Base-by-base conservation (phyloP, 2,888 invertebrate species). In the Nemotelus pantherinus region DNA sequence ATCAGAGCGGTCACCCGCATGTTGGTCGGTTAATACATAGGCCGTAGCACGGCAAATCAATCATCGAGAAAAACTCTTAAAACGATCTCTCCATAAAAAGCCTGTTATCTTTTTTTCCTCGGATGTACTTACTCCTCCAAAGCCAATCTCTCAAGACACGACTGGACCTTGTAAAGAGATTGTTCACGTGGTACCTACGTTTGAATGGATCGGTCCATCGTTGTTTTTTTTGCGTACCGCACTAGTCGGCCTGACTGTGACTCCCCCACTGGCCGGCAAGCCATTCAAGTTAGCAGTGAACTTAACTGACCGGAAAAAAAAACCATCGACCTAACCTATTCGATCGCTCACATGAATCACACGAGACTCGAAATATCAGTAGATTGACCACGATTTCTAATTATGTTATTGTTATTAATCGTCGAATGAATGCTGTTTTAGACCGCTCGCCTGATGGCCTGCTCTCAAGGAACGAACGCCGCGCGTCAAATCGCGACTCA, bases 341-440 rank as follows among this genome's bases (percentile, higher is more conserved):
- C 10, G 9, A 10, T 9, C 70, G 2, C 3, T n/a, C 53, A 65
- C 43, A 43, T 43, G 70, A 55, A 43, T 9, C 39, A 43, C 43
- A 10, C 50, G 50, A 68, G 4, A 9, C 25, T 25, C 25, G 63
- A 74, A 63, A 74, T 47, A 74, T 48, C 41, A 60, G 41, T 63
- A 74, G 48, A 60, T 74, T 74, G 74, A 63, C 60, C 63, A 74
- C 45, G 48, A 74, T 74, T 60, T 74, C 41, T 74, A 63, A 74
- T 74, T 60, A 63, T 74, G 50, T 74, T 74, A 72, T 72, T 72
- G 47, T 72, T 72, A 74, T 63, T 74, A 72, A 74, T 74, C 63
- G 74, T 60, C 53, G 50, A 63, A 63, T 50, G 39, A 39, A 48
- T 48, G 72, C 50, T 74, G 41, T 43, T 43, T 74, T 39, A 25